Conservation (phyloP, 2,888 invertebrate species). For the Apomyelois bistriatella region DNA sequence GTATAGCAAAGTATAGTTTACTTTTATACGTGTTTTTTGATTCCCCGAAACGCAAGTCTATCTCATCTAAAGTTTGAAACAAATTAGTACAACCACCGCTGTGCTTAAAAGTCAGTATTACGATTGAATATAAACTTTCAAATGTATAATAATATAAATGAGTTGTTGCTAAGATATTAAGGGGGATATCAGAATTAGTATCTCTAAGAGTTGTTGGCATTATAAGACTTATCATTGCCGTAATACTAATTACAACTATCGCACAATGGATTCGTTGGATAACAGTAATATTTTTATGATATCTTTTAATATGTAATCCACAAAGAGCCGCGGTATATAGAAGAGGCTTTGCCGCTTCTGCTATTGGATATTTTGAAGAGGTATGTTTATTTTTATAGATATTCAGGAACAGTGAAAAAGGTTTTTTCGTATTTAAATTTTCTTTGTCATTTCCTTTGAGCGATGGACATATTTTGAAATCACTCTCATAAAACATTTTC, state of each 20-base stretch:
- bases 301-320: background rate
- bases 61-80: slow-evolving; percentile 37
- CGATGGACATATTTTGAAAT: background rate
- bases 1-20: slow-evolving; percentile 29
- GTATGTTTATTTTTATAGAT: background rate
- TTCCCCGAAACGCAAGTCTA: slow-evolving; percentile 38
- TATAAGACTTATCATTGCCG: background rate
- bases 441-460: background rate
- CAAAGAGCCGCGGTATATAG: background rate
- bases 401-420: background rate
- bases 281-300: background rate
- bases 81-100: slow-evolving; percentile 34
- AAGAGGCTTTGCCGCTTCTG: background rate
- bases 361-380: background rate
- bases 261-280: background rate
- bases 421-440: background rate
- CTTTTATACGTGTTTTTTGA: slow-evolving; percentile 30
- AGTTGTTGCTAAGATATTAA: slow-evolving; percentile 44
- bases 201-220: background rate
- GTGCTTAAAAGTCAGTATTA: slow-evolving; percentile 36
- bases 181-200: slow-evolving; percentile 35
- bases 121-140: slow-evolving; percentile 39
- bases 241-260: background rate
- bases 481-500: background rate
- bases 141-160: slow-evolving; percentile 31